Conservation (phyloP, 1,140 invertebrate genomes). For the Meloidogyne chitwoodi region DNA sequence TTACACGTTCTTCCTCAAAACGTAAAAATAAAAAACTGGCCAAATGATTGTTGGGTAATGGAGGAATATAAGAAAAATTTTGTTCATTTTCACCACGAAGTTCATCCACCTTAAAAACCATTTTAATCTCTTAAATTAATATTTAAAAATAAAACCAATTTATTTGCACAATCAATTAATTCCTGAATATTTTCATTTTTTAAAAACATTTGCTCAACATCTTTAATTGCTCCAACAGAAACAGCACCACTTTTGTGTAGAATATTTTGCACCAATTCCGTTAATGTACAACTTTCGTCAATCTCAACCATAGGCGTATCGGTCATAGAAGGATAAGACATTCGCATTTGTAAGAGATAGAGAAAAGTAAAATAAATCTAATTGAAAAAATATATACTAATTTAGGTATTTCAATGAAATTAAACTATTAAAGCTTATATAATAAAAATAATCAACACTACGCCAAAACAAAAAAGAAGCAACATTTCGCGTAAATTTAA, state of each 20-base stretch:
- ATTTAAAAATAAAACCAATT: not conserved
- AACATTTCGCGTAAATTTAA: too few relatives aligned
- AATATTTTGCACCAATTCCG: constrained; percentile 9
- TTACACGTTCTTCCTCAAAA: constrained; percentile 15
- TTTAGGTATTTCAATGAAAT: too few relatives aligned
- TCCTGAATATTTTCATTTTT: not conserved
- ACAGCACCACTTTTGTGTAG: constrained; percentile 5
- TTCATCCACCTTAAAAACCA: not conserved
- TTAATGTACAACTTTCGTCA: too few relatives aligned
- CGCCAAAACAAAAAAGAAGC: too few relatives aligned
- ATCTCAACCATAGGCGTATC: too few relatives aligned
- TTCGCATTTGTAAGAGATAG: too few relatives aligned
- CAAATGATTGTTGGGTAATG: constrained; percentile 5
- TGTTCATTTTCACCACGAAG: not conserved
- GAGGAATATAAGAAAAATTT: not conserved
- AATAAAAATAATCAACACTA: too few relatives aligned
- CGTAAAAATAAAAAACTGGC: constrained; percentile 7
- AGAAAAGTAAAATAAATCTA: too few relatives aligned
- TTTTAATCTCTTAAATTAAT: not conserved
- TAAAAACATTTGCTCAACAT: not conserved
- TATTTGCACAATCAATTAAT: constrained; percentile 3
- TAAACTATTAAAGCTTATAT: too few relatives aligned
- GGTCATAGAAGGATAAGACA: too few relatives aligned
- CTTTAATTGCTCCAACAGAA: not conserved
- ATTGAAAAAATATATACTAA: too few relatives aligned